Percentiles rank a stretch among this genome's conserved stretches.
Evolutionary conservation across 2,797 vertebrate species (phyloP).

Genomic region (Lerista edwardsae): DNA sequence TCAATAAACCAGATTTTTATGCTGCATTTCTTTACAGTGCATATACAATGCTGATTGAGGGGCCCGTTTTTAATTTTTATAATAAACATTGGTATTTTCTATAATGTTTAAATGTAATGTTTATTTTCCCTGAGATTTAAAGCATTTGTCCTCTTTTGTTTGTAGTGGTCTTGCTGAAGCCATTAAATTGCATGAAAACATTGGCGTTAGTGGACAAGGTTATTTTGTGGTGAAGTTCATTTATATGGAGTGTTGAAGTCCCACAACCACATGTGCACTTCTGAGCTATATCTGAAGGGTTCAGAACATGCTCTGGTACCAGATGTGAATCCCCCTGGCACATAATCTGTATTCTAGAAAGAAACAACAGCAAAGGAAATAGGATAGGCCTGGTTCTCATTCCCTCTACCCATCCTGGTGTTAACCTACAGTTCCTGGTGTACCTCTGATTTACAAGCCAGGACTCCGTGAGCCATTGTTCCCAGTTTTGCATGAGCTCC

Average conservation of each 20-base stretch:
- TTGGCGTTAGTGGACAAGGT: background rate
- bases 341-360: background rate
- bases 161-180: background rate
- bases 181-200: background rate
- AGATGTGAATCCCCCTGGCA: background rate
- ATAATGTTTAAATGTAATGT: background rate
- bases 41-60: background rate
- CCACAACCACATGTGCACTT: no score
- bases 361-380: background rate
- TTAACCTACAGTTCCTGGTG: no score
- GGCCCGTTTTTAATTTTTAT: slow-evolving; percentile 1
- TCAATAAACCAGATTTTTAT: background rate
- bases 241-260: background rate
- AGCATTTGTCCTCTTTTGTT: background rate
- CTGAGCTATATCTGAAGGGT: background rate
- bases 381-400: background rate
- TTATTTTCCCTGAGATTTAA: background rate
- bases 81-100: background rate
- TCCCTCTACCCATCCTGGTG: background rate
- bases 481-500: no score
- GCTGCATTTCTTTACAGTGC: slow-evolving; percentile 31
- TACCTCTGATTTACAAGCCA: no score
- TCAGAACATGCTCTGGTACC: background rate
- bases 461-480: no score
- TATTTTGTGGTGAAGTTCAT: background rate